phyloP scores from a whole-genome alignment of 2,888 invertebrate genomes.

The Matsumyia berberina region DNA sequence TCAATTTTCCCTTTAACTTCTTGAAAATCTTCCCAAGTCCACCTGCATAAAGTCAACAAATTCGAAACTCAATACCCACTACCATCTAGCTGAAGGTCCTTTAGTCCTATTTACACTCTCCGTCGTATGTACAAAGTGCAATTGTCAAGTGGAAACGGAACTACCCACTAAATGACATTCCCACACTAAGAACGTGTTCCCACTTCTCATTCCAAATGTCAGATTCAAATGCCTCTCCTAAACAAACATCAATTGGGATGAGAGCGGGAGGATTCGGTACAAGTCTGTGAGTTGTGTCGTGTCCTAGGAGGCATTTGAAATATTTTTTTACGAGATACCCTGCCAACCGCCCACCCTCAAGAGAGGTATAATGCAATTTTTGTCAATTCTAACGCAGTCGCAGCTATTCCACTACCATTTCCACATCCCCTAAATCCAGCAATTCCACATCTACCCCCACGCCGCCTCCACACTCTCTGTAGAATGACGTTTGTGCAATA shows the following conservation, averaged over 20 bases:
- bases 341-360: conserved; percentile 1
- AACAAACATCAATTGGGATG: conserved; percentile 28
- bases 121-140: conserved; percentile 35
- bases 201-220: conserved; percentile 45
- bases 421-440: conserved; percentile 38
- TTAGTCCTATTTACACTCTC: neutral
- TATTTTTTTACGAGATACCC: neutral
- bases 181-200: conserved; percentile 45
- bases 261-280: no score
- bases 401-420: conserved; percentile 43
- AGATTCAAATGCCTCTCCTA: conserved; percentile 37
- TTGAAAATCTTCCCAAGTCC: neutral
- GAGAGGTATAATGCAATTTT: conserved; percentile 54
- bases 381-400: conserved; percentile 69
- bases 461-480: neutral
- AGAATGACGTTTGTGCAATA: conserved; percentile 43
- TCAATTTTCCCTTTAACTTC: conserved; percentile 12
- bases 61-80: conserved; percentile 31
- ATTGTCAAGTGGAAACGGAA: conserved; percentile 62
- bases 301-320: conserved; percentile 26
- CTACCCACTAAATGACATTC: conserved; percentile 35
- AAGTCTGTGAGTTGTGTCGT: conserved; percentile 21
- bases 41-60: conserved; percentile 41
- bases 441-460: conserved; percentile 18
- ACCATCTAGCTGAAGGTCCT: no score